Base-by-base conservation (phyloP, 2,113 vertebrate species). In the Reinhardtius hippoglossoides region DNA sequence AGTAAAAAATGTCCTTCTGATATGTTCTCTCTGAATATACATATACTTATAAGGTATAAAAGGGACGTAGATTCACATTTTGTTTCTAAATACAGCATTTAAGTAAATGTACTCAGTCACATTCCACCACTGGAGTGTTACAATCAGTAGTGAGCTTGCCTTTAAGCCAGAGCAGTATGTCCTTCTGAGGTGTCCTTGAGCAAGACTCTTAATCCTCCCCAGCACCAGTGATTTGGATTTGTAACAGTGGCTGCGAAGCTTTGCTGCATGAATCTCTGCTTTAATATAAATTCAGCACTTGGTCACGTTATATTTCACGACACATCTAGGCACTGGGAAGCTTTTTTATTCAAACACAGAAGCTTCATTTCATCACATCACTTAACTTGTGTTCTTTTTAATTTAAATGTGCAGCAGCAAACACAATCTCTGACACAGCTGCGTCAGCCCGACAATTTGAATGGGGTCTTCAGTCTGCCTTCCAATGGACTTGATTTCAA, bases 111-210 rank as follows among this genome's bases (percentile, higher is more conserved):
- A 58, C 40, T 35, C n/a, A 9, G 27, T 60, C 50, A 37, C n/a
- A 37, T 64, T 44, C 4, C 54, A 46, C 24, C 4, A 42, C n/a
- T 70, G 18, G 24, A 64, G 50, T 76, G 27, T 31, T 44, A 63
- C 13, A 61, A 40, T 67, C 31, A 76, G 21, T 23, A 26, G 35
- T 5, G n/a, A 65, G 59, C 3, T 67, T 31, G 16, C 15, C 58
- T 62, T 76, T 68, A 26, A 73, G n/a, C 23, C 21, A 56, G 48
- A 74, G 58, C n/a, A 63, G 58, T 9, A 23, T 44, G 46, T 80
- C 42, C 62, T 76, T 70, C 84, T 81, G 57, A 75, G 55, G 67
- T 81, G 81, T 78, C 84, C 83, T 85, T 83, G 75, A 88, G 82
- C 60, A 76, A 70, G 44, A 70, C 71, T 67, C 73, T 76, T 79